Percentiles rank a stretch among this genome's conserved stretches.
Evolutionary conservation across 1,140 invertebrate genomes (phyloP).

Genomic region (Manduca sexta): DNA sequence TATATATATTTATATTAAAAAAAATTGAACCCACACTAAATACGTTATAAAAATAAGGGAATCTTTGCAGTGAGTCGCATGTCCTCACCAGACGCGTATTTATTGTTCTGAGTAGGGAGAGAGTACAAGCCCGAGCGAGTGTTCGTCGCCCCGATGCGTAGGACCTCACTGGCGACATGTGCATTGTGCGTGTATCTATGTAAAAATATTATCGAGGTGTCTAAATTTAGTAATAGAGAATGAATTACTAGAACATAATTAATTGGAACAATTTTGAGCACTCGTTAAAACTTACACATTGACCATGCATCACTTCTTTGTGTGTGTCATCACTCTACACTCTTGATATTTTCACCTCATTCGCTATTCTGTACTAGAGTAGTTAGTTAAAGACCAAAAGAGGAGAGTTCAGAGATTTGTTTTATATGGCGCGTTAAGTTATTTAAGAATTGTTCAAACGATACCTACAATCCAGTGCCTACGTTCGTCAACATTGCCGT

Average conservation of each 20-base stretch:
- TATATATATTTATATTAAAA: neutral
- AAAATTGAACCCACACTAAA: neutral
- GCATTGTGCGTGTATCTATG: slow-evolving; percentile 51
- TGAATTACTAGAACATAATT: slow-evolving; percentile 70
- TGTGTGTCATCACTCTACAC: slow-evolving; percentile 49
- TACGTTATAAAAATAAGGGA: neutral
- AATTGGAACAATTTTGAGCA: slow-evolving; percentile 68
- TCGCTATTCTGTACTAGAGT: slow-evolving; percentile 61
- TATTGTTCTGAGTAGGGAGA: no score
- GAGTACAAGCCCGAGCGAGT: no score
- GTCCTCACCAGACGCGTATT: no score
- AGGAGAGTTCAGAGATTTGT: slow-evolving; percentile 56
- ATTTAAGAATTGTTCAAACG: neutral
- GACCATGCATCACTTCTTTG: slow-evolving; percentile 64
- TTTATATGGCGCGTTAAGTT: slow-evolving; percentile 22
- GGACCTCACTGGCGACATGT: no score
- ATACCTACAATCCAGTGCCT: neutral
- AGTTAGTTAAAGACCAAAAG: slow-evolving; percentile 64
- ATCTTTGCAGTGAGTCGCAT: no score
- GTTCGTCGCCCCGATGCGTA: no score
- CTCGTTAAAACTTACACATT: slow-evolving; percentile 72
- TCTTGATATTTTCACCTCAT: slow-evolving; percentile 57
- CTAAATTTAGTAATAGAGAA: slow-evolving; percentile 65
- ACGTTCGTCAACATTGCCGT: no score
- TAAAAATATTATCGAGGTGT: slow-evolving; percentile 56